Percentiles rank a stretch among this genome's conserved stretches.
Evolutionary conservation across 2,113 vertebrate species (phyloP).

Genomic region (Chelonoidis abingdonii): DNA sequence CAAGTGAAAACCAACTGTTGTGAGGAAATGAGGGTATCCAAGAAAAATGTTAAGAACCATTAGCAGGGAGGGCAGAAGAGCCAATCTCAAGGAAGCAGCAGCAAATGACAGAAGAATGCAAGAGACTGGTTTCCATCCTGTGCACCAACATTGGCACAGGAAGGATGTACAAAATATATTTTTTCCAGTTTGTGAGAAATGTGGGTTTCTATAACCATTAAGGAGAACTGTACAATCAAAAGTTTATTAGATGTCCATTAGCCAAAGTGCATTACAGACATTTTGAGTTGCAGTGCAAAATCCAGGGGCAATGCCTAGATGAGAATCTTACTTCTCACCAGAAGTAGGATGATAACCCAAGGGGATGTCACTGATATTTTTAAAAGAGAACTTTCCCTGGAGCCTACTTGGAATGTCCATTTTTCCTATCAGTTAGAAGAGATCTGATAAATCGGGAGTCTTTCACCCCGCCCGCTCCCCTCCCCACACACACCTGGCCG

Average conservation of each 20-base stretch:
- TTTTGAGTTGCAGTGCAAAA: not conserved
- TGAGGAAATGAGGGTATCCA: not conserved
- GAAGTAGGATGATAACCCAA: not conserved
- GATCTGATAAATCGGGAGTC: not conserved
- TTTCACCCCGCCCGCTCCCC: too few relatives aligned
- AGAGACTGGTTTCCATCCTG: not conserved
- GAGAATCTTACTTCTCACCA: not conserved
- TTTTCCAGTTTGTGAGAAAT: not conserved
- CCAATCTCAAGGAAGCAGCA: not conserved
- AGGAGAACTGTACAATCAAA: not conserved
- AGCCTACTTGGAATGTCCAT: not conserved
- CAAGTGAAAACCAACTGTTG: not conserved
- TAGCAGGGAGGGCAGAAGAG: not conserved
- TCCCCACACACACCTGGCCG: too few relatives aligned
- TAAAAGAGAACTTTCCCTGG: not conserved
- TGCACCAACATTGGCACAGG: not conserved
- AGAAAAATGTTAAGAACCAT: not conserved
- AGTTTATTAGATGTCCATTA: not conserved
- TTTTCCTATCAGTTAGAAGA: not conserved
- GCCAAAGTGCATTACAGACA: not conserved
- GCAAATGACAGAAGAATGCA: not conserved
- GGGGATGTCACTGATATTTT: not conserved
- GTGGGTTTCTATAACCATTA: not conserved
- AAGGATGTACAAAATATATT: not conserved
- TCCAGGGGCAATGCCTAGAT: not conserved